Conservation (phyloP, 2,113 vertebrate genomes). For the Macrotis lagotis region DNA sequence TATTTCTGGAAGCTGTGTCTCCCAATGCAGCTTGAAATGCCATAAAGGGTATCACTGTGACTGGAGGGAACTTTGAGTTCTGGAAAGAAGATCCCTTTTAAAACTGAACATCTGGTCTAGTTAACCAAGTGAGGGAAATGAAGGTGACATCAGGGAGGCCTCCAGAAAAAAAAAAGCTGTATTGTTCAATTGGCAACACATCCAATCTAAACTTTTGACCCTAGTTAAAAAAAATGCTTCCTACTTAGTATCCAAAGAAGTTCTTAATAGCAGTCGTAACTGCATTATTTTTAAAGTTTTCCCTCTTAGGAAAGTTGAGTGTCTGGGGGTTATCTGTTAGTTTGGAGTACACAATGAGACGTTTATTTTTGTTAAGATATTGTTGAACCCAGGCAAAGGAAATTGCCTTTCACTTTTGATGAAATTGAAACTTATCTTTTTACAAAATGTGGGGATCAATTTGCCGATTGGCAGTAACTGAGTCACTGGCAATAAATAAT, state of each 20-base stretch:
- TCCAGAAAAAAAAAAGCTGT: neutral
- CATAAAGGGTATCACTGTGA: neutral
- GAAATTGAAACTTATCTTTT: conserved; percentile 25
- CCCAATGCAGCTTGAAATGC: neutral
- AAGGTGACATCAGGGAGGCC: neutral
- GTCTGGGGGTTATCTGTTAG: neutral
- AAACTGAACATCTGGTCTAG: neutral
- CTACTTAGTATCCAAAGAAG: neutral
- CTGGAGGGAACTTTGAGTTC: conserved; percentile 7
- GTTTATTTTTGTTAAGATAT: neutral
- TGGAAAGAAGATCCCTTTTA: neutral
- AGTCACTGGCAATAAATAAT: neutral
- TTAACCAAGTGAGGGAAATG: neutral
- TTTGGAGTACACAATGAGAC: neutral
- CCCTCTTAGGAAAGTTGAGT: neutral
- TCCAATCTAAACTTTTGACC: neutral
- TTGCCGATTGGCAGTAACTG: conserved; percentile 52
- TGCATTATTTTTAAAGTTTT: neutral
- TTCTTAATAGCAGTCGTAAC: neutral
- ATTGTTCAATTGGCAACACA: neutral
- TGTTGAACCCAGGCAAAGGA: neutral
- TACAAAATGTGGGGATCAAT: conserved; percentile 52
- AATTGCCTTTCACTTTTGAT: neutral
- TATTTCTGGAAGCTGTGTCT: neutral
- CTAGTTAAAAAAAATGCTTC: conserved; percentile 15